Percentiles rank a stretch among this genome's conserved stretches.
phyloP scores from a whole-genome alignment of 2,797 vertebrate genomes.

The Falco biarmicus region DNA sequence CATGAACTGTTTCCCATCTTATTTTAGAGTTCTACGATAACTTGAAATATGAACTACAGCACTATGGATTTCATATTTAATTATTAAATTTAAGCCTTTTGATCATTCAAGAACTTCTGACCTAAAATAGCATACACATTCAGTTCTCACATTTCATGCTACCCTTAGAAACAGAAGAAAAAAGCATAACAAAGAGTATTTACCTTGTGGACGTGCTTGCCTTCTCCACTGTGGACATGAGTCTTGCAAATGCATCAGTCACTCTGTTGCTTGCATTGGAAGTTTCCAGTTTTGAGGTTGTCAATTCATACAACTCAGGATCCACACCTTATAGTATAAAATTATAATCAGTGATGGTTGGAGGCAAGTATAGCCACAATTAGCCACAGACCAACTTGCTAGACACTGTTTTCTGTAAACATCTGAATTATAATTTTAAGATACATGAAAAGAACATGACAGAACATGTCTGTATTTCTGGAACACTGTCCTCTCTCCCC shows the following conservation, averaged over 20 bases:
- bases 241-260: slow-evolving; percentile 86
- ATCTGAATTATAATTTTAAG: slow-evolving; percentile 73
- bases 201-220: slow-evolving; percentile 88
- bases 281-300: slow-evolving; percentile 87
- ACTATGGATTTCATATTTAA: not conserved
- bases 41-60: not conserved
- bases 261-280: slow-evolving; percentile 74
- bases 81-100: not conserved
- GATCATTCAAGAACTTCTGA: not conserved
- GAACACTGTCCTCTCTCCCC: not conserved
- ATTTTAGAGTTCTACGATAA: not conserved
- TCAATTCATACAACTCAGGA: slow-evolving; percentile 91
- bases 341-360: slow-evolving; percentile 77
- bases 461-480: not conserved
- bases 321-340: slow-evolving; percentile 89
- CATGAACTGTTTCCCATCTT: not conserved
- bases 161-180: not conserved
- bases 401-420: slow-evolving; percentile 77
- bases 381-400: slow-evolving; percentile 62
- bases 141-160: not conserved
- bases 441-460: not conserved
- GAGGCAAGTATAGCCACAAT: slow-evolving; percentile 12
- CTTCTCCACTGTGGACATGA: slow-evolving; percentile 90
- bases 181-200: not conserved
- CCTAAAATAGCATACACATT: not conserved